phyloP scores from a whole-genome alignment of 2,113 vertebrate genomes.

The Cyprinus carpio region DNA sequence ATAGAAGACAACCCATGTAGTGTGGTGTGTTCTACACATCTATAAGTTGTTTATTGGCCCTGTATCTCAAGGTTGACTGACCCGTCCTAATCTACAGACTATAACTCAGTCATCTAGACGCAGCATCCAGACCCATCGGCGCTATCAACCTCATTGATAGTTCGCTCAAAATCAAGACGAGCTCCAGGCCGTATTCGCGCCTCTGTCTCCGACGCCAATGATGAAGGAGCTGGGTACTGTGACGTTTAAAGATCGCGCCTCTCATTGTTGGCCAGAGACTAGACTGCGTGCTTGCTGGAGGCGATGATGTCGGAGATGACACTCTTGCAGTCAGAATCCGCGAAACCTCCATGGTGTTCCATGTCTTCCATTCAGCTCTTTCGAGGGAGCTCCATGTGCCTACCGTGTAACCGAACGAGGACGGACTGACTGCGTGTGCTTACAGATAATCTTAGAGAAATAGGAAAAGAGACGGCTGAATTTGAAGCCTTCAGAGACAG shows the following conservation, averaged over 20 bases:
- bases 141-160: slow-evolving; percentile 94
- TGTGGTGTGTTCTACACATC: not conserved
- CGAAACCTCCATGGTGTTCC: slow-evolving; percentile 98
- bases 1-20: too few relatives aligned
- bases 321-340: slow-evolving; percentile 97
- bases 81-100: not conserved
- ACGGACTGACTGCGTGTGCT: slow-evolving; percentile 62
- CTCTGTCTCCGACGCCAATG: slow-evolving; percentile 81
- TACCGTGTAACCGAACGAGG: slow-evolving; percentile 79
- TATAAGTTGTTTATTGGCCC: slow-evolving; percentile 22
- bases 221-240: slow-evolving; percentile 96
- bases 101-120: slow-evolving; percentile 10
- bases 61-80: slow-evolving; percentile 16
- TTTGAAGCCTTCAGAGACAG: too few relatives aligned
- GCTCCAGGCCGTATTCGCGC: slow-evolving; percentile 88
- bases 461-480: too few relatives aligned
- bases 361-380: slow-evolving; percentile 95
- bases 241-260: slow-evolving; percentile 92
- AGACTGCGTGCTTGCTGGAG: slow-evolving; percentile 94
- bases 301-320: slow-evolving; percentile 97
- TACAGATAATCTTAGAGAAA: slow-evolving; percentile 71
- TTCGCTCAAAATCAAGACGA: slow-evolving; percentile 94
- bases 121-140: slow-evolving; percentile 61
- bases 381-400: slow-evolving; percentile 87
- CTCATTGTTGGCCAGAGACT: slow-evolving; percentile 93